Conservation (phyloP, 2,888 invertebrate genomes). For the Tineola bisselliella region DNA sequence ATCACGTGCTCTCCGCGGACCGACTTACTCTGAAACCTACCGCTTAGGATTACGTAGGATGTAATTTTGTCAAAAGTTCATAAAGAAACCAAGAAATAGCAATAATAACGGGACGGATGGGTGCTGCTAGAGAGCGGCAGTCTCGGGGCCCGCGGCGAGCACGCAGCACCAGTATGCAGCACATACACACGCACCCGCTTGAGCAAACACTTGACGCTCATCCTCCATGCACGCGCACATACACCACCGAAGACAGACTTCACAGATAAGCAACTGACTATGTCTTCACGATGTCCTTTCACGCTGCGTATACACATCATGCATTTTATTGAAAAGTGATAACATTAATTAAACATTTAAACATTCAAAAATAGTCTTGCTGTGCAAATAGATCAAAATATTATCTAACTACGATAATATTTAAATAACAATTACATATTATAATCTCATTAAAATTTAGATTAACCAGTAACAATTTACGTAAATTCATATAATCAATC, state of each 20-base stretch:
- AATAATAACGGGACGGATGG: neutral
- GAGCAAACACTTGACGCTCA: neutral
- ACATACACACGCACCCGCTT: slow-evolving; percentile 6
- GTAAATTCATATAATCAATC: neutral
- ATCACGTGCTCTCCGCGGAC: slow-evolving; percentile 52
- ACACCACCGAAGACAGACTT: neutral
- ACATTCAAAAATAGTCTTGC: neutral
- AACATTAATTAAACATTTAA: neutral
- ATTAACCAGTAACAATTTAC: neutral
- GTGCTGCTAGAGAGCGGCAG: neutral
- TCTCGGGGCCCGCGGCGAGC: neutral
- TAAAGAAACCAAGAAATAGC: neutral
- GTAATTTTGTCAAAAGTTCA: neutral
- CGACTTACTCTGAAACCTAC: slow-evolving; percentile 18
- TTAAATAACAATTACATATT: neutral
- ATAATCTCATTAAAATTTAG: neutral
- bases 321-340: neutral
- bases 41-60: neutral
- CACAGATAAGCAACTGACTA: neutral
- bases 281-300: neutral
- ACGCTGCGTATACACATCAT: neutral
- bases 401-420: neutral
- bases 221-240: neutral
- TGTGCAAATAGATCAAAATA: neutral
- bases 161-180: neutral